Evolutionary conservation across 2,888 invertebrate species (phyloP), one percentile per base, ranked within the genome.

Genomic region (Apamea anceps): DNA sequence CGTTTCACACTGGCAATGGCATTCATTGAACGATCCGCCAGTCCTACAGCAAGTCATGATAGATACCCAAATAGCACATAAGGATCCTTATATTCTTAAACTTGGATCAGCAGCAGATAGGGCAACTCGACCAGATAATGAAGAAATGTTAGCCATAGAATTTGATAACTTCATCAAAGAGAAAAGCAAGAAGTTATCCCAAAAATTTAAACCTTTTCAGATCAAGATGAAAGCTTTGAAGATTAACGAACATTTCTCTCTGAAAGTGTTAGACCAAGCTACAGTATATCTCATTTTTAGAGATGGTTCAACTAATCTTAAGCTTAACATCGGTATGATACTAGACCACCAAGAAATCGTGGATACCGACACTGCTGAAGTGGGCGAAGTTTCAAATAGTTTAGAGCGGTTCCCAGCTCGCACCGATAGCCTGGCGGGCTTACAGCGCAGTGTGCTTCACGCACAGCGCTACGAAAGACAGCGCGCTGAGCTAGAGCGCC

Each of bases 321-420:
- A 96, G 90, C 80, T 96, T 54, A 96, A 96, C 85, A 92, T 92
- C 90, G 97, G 95, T 89, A 97, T 95, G 97, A 94, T 92, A 90
- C 93, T 95, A 92, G 97, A 95, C 93, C 97, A 94, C 92, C 96
- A 94, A 93, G 97, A 94, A 94, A 97, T 93, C 89, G 96, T 93
- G 86, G 97, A 94, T 93, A 97, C 94, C 0, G 94, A 94, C 77
- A 94, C 92, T 32, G 92, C 93, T 25, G 94, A 94, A 82, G 88
- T 95, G 5, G 94, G 94, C 0, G 91, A 93, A 76, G 94, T 95
- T 28, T 91, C 92, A 4, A 93, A 88, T 75, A 93, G 77, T 82
- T 66, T 94, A 75, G 94, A 92, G 82, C 91, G 90, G 45, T 87
- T 93, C 54, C 94, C 94, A 37, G 93, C 94, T 88, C 92, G 92